Evolutionary conservation across 2,113 vertebrate species (phyloP).

Genomic region (Phalacrocorax carbo): DNA sequence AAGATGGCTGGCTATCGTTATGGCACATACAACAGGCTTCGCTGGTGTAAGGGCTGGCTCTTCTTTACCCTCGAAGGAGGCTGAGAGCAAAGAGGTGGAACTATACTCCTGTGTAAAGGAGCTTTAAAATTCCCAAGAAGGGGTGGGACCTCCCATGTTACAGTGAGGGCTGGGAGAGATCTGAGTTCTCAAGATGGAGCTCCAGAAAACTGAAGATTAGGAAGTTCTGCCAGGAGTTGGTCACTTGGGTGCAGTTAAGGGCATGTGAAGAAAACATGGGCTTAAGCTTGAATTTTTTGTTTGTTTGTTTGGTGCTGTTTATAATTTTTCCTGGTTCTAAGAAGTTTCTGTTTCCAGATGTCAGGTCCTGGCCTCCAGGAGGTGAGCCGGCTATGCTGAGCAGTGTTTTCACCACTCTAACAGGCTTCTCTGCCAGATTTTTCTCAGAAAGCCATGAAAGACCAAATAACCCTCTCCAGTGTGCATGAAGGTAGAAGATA

Average conservation of each 20-base stretch:
- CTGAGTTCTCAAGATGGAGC: not conserved
- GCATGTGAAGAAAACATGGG: not conserved
- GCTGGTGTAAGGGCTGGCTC: not conserved
- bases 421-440: not conserved
- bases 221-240: not conserved
- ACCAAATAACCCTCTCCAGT: not conserved
- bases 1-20: not conserved
- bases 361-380: not conserved
- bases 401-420: rapidly evolving
- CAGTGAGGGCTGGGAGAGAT: not conserved
- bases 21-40: not conserved
- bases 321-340: not conserved
- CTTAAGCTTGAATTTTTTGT: not conserved
- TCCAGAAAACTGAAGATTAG: not conserved
- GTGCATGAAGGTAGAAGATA: not conserved
- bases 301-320: not conserved
- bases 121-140: not conserved
- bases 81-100: not conserved
- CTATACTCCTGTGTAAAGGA: not conserved
- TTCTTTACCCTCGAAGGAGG: not conserved
- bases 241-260: not conserved
- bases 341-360: not conserved
- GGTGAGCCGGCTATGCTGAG: not conserved
- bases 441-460: not conserved
- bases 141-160: not conserved